Conservation (phyloP, 2,888 invertebrate genomes). For the Zhuqinia jingwanae region DNA sequence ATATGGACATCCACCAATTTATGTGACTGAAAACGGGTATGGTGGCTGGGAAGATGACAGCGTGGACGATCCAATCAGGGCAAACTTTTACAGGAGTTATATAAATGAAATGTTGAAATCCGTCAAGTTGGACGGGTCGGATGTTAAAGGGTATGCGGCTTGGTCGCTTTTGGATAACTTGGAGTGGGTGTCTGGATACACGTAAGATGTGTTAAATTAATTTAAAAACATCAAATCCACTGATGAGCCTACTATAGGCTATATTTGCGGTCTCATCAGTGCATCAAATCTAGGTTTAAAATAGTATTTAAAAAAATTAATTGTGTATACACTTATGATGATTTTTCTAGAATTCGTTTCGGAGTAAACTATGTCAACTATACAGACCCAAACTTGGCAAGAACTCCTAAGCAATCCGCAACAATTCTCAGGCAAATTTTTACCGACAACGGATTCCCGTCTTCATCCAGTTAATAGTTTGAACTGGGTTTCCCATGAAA, state of each 20-base stretch:
- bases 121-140: constrained; percentile 79
- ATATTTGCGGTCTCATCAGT: too few species aligned
- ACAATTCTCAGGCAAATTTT: constrained; percentile 57
- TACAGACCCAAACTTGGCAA: constrained; percentile 64
- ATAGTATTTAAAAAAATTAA: too few species aligned
- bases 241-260: too few species aligned
- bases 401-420: constrained; percentile 68
- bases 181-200: constrained; percentile 70
- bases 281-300: too few species aligned
- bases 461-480: too few species aligned
- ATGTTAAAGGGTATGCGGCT: constrained; percentile 79
- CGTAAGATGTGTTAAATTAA: too few species aligned
- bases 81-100: constrained; percentile 75
- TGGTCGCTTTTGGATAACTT: constrained; percentile 78
- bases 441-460: constrained; percentile 75
- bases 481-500: too few species aligned
- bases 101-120: constrained; percentile 79
- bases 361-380: constrained; percentile 68
- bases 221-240: too few species aligned
- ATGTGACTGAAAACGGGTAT: constrained; percentile 73
- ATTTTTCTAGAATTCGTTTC: background rate
- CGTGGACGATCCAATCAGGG: constrained; percentile 54
- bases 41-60: constrained; percentile 49
- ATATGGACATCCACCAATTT: constrained; percentile 83
- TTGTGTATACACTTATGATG: too few species aligned